These are phyloP conservation scores for Diadegma fenestrale DNA, from an alignment of 2,888 invertebrate genomes.

Conservation along the genomic window DNA sequence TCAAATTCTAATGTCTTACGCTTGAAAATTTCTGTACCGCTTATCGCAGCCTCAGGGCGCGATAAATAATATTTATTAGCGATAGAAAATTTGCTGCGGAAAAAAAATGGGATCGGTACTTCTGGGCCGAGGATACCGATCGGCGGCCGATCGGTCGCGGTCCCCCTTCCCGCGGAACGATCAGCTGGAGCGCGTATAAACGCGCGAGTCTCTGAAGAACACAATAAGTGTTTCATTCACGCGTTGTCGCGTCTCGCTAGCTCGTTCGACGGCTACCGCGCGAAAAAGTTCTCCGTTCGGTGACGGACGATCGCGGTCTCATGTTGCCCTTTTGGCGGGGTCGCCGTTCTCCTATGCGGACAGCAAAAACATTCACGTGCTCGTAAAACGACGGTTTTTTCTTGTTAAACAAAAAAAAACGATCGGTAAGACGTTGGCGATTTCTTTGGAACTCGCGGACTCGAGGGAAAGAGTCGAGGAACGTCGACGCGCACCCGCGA, in stretches of 20 bases:
- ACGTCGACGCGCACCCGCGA: background rate
- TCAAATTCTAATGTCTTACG: background rate
- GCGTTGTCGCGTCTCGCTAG: background rate
- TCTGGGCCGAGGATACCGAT: background rate
- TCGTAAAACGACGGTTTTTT: background rate
- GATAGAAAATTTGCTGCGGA: background rate
- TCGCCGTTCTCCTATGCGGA: background rate
- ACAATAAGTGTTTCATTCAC: constrained; percentile 8
- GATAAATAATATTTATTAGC: background rate
- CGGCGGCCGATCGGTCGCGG: background rate
- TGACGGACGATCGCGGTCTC: constrained; percentile 8
- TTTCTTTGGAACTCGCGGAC: background rate
- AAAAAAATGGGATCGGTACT: background rate
- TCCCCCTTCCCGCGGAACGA: background rate
- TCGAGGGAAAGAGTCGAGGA: background rate
- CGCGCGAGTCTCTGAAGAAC: constrained; percentile 2
- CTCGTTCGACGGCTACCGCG: background rate
- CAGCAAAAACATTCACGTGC: background rate
- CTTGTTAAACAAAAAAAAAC: background rate
- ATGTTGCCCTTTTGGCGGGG: background rate
- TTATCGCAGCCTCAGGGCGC: background rate
- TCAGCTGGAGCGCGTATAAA: background rate
- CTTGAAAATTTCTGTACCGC: background rate
- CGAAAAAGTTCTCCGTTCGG: background rate
- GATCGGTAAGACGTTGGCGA: background rate